These are phyloP conservation scores for Philhelius pedissequus DNA, from an alignment of 2,888 invertebrate species.

Conservation along the genomic window DNA sequence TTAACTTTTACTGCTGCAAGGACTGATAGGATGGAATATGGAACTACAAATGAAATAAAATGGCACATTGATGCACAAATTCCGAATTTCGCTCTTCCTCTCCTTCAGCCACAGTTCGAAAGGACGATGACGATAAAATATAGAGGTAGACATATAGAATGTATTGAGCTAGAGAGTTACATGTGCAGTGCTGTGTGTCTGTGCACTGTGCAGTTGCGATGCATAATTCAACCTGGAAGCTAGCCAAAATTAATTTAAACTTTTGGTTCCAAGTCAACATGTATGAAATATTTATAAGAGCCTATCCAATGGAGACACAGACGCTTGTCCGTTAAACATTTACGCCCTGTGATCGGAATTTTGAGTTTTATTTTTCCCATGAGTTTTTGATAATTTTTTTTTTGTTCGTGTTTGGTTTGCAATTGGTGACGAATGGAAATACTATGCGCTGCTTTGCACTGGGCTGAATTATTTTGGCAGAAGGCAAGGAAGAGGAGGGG, in stretches of 20 bases:
- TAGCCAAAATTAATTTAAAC: constrained; percentile 72
- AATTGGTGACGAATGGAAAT: not conserved
- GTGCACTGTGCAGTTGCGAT: constrained; percentile 39
- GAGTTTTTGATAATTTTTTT: not conserved
- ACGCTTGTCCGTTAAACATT: constrained; percentile 20
- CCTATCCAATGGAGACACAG: constrained; percentile 6
- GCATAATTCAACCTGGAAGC: constrained; percentile 70
- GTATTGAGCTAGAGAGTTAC: constrained; percentile 52
- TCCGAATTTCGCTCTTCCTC: not conserved
- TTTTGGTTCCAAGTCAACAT: constrained; percentile 70
- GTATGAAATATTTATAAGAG: constrained; percentile 62
- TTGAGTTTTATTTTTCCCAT: not conserved
- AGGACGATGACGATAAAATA: not conserved
- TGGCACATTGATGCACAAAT: constrained; percentile 30
- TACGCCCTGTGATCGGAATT: constrained; percentile 40
- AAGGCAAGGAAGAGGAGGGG: not conserved
- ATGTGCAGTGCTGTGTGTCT: too few species aligned
- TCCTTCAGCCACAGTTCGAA: too few species aligned
- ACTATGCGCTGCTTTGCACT: too few species aligned
- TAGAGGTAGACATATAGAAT: too few species aligned
- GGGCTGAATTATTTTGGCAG: not conserved
- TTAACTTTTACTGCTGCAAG: constrained; percentile 52
- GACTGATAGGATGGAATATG: not conserved
- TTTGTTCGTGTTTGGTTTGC: not conserved
- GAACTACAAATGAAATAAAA: constrained; percentile 52